Percentiles rank a stretch among this genome's conserved stretches.
Evolutionary conservation across 2,797 vertebrate genomes (phyloP).

Genomic region (Xiphorhynchus erythropygius): DNA sequence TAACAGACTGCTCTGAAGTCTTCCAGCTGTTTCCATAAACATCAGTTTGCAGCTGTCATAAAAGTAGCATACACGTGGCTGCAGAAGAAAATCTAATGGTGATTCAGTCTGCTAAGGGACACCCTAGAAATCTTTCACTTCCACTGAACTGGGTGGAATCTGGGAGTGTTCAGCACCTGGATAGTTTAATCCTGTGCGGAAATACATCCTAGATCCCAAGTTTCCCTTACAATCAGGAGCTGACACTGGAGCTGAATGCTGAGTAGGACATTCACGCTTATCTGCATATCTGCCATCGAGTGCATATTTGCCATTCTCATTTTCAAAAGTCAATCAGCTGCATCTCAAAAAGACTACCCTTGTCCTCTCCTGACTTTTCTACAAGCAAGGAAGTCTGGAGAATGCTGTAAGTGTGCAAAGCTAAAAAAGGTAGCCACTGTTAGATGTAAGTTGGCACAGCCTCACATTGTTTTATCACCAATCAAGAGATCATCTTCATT

Average conservation of each 20-base stretch:
- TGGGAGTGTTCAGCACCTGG: not conserved
- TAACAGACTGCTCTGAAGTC: not conserved
- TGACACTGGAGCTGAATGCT: constrained; percentile 2
- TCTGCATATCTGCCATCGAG: constrained; percentile 51
- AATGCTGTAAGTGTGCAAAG: not conserved
- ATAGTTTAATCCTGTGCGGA: not conserved
- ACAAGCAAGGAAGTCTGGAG: not conserved
- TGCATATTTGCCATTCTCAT: constrained; percentile 57
- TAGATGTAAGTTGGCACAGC: not conserved
- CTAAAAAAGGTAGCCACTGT: not conserved
- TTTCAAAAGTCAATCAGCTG: constrained; percentile 41
- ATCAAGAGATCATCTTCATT: constrained; percentile 54
- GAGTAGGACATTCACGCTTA: constrained; percentile 37
- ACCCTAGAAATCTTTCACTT: not conserved
- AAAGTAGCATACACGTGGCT: not conserved
- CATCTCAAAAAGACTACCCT: not conserved
- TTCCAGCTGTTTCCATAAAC: not conserved
- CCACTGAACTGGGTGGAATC: not conserved
- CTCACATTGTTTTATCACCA: constrained; percentile 21
- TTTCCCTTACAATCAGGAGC: constrained; percentile 2
- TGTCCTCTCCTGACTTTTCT: constrained; percentile 22
- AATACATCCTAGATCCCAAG: not conserved
- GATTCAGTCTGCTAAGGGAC: not conserved
- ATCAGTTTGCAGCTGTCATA: not conserved
- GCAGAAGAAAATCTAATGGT: not conserved